Evolutionary conservation across 1,140 invertebrate genomes (phyloP), one percentile per base, ranked within the genome.

Genomic region (Lasioglossum albipes): DNA sequence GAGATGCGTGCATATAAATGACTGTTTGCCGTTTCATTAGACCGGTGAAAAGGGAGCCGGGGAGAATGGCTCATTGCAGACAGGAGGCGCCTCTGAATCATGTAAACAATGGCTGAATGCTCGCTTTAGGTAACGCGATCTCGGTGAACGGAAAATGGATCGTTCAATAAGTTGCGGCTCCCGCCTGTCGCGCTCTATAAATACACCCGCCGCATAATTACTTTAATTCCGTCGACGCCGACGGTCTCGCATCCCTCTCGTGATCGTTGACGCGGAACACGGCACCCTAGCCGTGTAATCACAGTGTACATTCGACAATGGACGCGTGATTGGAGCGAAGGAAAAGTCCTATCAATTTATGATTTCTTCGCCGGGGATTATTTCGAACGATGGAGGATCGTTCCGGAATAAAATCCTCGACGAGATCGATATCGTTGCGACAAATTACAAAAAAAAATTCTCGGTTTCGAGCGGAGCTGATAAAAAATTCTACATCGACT

Each of bases 1-100:
- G 66, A 64, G 42, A 22, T 49, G 42, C 22, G 18, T n/a, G 4
- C 22, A 52, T 66, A n/a, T 22, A 75, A 54, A 75, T 65, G 61
- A 36, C 49, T 67, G 66, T 61, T 61, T 72, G 31, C 45, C 13
- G 62, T 75, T 75, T 75, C 45, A 66, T 75, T 54, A 66, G 18
- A 66, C 67, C 16, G n/a, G 20, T 18, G 22, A 45, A 20, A 68
- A 6, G n/a, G 13, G 5, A 6, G 2, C 49, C n/a, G 5, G 2
- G 0, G 16, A 54, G 52, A 72, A 72, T 64, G n/a, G 13, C n/a
- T 79, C 16, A 72, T 65, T 64, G 57, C 13, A 22, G 22, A 77
- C 31, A 49, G 22, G 18, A 69, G 42, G 42, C 49, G 54, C 4
- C 41, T 42, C 27, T 9, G 41, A 73, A 78, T 78, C 20, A 20